These are phyloP conservation scores for Sebastes schlegelii DNA, from an alignment of 2,113 vertebrate genomes.

Conservation along the genomic window DNA sequence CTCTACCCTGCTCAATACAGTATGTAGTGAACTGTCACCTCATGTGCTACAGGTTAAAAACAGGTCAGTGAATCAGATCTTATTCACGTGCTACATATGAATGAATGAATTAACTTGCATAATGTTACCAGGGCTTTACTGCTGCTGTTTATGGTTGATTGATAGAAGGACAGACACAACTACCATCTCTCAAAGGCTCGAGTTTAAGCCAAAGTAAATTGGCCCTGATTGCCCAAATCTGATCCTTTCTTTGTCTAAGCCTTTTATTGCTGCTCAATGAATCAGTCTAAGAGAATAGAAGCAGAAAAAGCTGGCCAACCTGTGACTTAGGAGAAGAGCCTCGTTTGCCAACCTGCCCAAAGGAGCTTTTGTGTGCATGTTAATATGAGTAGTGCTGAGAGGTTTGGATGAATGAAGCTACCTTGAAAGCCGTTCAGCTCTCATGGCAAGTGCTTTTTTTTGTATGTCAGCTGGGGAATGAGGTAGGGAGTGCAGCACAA, in stretches of 20 bases:
- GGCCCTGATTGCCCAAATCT: conserved; percentile 43
- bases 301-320: conserved; percentile 21
- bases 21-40: not conserved
- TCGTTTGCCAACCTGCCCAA: conserved; percentile 9
- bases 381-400: conserved; percentile 47
- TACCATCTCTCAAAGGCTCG: conserved; percentile 22
- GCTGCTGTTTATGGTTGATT: conserved; percentile 31
- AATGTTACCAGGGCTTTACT: conserved; percentile 12
- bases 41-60: conserved; percentile 13
- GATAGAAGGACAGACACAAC: conserved; percentile 4
- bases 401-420: conserved; percentile 43
- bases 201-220: conserved; percentile 50
- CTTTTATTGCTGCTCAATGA: conserved; percentile 44
- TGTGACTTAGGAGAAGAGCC: conserved; percentile 38
- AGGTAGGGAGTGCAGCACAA: conserved; percentile 13
- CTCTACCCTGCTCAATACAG: not conserved
- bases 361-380: conserved; percentile 60
- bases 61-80: conserved; percentile 37
- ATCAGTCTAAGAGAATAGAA: conserved; percentile 31
- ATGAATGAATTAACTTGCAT: conserved; percentile 38
- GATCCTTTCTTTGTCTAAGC: conserved; percentile 28
- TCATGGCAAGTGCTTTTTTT: conserved; percentile 31
- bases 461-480: conserved; percentile 23
- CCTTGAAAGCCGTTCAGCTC: conserved; percentile 48
- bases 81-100: not conserved